phyloP scores from a whole-genome alignment of 2,888 invertebrate genomes.

The Caenorhabditis plicata region DNA sequence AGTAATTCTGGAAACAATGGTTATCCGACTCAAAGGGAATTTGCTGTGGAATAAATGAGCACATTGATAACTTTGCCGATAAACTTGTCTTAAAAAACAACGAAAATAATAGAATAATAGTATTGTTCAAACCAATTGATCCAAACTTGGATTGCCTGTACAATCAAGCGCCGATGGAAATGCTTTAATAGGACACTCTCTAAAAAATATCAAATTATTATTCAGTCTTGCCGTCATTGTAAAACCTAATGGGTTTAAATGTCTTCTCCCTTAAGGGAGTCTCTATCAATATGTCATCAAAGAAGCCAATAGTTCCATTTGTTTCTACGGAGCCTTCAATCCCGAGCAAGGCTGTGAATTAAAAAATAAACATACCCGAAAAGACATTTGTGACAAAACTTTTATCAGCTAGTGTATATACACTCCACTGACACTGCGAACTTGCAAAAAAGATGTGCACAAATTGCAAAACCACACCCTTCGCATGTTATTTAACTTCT shows the following conservation, averaged over 20 bases:
- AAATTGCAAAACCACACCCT: too few species aligned
- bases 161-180: slow-evolving; percentile 9
- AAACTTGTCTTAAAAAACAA: neutral
- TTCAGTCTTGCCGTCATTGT: neutral
- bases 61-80: slow-evolving; percentile 9
- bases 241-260: slow-evolving; percentile 6
- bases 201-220: neutral
- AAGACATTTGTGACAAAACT: too few species aligned
- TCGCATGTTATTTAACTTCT: too few species aligned
- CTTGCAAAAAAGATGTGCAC: too few species aligned
- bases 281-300: slow-evolving; percentile 29
- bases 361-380: neutral
- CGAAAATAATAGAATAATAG: neutral
- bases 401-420: too few species aligned
- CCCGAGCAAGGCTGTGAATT: slow-evolving; percentile 20
- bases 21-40: slow-evolving; percentile 20
- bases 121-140: neutral
- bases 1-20: slow-evolving; percentile 33
- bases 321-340: slow-evolving; percentile 39
- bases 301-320: slow-evolving; percentile 56
- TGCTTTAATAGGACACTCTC: slow-evolving; percentile 21
- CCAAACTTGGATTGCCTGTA: slow-evolving; percentile 2
- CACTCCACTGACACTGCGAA: slow-evolving; percentile 1
- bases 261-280: slow-evolving; percentile 12
- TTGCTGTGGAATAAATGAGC: slow-evolving; percentile 10